These are phyloP conservation scores for Bursaphelenchus mucronatus DNA, from an alignment of 1,140 invertebrate genomes.

Conservation along the genomic window DNA sequence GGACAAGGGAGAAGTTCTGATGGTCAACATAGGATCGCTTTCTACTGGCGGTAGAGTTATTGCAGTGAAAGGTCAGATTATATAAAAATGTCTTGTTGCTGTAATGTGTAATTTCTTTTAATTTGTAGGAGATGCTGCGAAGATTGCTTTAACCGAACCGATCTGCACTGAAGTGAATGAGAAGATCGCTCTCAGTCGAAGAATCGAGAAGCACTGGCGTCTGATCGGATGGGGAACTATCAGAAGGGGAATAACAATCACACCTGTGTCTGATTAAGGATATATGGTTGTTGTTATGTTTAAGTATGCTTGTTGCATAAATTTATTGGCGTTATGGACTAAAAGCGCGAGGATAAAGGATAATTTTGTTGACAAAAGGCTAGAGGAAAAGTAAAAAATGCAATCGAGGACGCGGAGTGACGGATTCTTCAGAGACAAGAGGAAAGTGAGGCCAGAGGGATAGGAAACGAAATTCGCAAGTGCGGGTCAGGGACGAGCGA, in stretches of 20 bases:
- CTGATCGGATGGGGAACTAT: slow-evolving; percentile 93
- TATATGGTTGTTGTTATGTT: slow-evolving; percentile 4
- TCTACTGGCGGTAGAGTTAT: slow-evolving; percentile 93
- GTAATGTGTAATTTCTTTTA: slow-evolving; percentile 16
- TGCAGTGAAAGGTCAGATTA: slow-evolving; percentile 73
- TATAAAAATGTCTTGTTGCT: neutral
- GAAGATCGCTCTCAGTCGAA: slow-evolving; percentile 92
- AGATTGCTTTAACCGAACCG: slow-evolving; percentile 90
- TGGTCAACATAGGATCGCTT: slow-evolving; percentile 97
- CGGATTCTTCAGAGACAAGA: too few species aligned
- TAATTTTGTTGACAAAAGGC: slow-evolving; percentile 8
- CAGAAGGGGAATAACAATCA: slow-evolving; percentile 40
- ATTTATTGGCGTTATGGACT: slow-evolving; percentile 1
- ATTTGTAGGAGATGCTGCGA: slow-evolving; percentile 78
- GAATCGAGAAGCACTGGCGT: slow-evolving; percentile 99
- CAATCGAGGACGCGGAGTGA: too few species aligned
- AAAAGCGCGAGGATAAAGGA: neutral
- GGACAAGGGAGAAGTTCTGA: slow-evolving; percentile 79
- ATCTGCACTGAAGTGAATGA: slow-evolving; percentile 98
- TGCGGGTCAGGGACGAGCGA: too few species aligned
- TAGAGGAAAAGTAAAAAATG: too few species aligned
- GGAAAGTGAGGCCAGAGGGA: too few species aligned
- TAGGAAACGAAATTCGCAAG: too few species aligned
- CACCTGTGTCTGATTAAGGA: slow-evolving; percentile 4
- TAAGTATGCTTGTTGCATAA: slow-evolving; percentile 10